Conservation (phyloP, 92 coral and sea anemone genomes). For the Actinernus sp. region DNA sequence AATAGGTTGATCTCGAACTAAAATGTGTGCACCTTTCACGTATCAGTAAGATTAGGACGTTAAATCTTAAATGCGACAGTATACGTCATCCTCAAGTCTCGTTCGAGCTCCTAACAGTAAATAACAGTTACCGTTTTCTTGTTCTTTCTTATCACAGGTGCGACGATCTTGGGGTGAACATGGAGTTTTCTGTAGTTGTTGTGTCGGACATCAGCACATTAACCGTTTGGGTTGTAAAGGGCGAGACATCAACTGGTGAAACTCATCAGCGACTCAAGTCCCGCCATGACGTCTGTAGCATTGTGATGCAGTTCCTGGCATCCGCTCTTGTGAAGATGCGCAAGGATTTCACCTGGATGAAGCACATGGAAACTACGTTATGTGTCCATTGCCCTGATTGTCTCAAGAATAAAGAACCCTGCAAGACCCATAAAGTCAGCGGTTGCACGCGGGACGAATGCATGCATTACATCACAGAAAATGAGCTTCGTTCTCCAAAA, state of each 20-base stretch:
- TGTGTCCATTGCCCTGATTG: too few relatives aligned
- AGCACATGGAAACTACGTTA: slow-evolving; percentile 1
- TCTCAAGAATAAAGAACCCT: neutral
- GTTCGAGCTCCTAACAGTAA: too few relatives aligned
- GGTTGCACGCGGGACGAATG: slow-evolving; percentile 32
- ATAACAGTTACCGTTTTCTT: too few relatives aligned
- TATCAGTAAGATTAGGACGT: too few relatives aligned
- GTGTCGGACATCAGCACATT: slow-evolving; percentile 8
- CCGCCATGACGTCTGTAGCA: neutral
- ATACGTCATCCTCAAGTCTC: too few relatives aligned
- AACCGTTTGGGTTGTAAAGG: neutral
- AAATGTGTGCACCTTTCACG: too few relatives aligned
- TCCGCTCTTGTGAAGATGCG: slow-evolving; percentile 1
- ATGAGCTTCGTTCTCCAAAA: neutral
- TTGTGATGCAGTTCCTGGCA: neutral
- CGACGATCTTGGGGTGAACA: neutral
- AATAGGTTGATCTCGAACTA: too few relatives aligned
- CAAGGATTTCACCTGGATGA: slow-evolving; percentile 31
- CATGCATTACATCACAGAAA: slow-evolving; percentile 16
- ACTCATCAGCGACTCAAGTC: too few relatives aligned
- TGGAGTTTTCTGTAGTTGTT: neutral
- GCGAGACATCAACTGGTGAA: too few relatives aligned
- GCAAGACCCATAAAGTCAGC: neutral
- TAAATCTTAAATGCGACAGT: too few relatives aligned
- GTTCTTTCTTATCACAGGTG: too few relatives aligned